phyloP scores from a whole-genome alignment of 2,888 invertebrate genomes.

The Pteria penguin region DNA sequence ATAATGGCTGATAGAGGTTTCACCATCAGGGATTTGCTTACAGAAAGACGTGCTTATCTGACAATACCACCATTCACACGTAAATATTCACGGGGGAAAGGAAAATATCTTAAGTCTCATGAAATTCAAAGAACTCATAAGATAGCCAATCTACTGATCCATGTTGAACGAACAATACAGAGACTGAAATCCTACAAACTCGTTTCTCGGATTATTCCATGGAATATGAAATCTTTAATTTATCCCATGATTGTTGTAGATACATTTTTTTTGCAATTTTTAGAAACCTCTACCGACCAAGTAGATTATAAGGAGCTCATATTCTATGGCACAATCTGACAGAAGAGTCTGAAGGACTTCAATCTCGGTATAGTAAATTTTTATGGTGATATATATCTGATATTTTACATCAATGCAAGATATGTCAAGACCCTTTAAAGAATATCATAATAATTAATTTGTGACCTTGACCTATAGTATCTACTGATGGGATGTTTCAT shows the following conservation, averaged over 20 bases:
- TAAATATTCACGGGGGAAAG: slow-evolving; percentile 13
- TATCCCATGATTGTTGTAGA: slow-evolving; percentile 9
- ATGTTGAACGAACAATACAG: slow-evolving; percentile 1
- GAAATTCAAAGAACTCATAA: background rate
- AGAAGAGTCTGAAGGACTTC: background rate
- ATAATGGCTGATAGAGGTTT: slow-evolving; percentile 31
- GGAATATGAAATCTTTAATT: slow-evolving; percentile 9
- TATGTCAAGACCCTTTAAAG: too few relatives aligned
- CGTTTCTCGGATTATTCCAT: slow-evolving; percentile 2
- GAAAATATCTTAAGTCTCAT: background rate
- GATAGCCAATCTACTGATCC: background rate
- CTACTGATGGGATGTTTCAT: too few relatives aligned
- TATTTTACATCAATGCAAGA: background rate
- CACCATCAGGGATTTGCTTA: slow-evolving; percentile 15
- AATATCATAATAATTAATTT: too few relatives aligned
- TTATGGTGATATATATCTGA: slow-evolving; percentile 1
- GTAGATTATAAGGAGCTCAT: background rate
- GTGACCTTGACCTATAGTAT: too few relatives aligned
- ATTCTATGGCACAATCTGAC: background rate
- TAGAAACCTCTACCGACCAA: background rate
- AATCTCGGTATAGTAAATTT: background rate
- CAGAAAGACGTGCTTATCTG: slow-evolving; percentile 13
- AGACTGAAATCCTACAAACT: slow-evolving; percentile 4
- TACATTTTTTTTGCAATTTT: too few relatives aligned
- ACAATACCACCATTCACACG: slow-evolving; percentile 21